Evolutionary conservation across 2,113 vertebrate genomes (phyloP), one percentile per base, ranked within the genome.

Genomic region (Calypte anna): DNA sequence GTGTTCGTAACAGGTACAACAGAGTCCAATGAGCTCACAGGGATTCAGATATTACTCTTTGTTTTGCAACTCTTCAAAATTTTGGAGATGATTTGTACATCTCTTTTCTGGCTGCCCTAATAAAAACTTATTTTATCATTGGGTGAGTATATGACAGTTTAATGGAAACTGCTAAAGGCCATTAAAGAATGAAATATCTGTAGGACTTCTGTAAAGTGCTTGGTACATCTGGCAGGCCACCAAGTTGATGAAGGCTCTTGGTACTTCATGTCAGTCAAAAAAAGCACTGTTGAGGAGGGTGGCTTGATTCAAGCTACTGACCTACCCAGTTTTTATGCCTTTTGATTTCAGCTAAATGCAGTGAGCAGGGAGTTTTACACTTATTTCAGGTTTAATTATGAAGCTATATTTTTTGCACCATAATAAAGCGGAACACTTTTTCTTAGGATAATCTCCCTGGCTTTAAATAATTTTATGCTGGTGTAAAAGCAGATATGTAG

Each of bases 371-470:
- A 90, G 21, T 64, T 93, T 83, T 93, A 86, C 5, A 4, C 43
- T 93, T 81, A 73, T 90, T 96, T 95, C 59, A 61, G 53, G 14
- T 95, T 95, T 94, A 86, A 95, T 86, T 93, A 78, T 54, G 27
- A 88, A 93, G n/a, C 48, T 53, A 61, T 81, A 38, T 2, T 78
- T 91, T 91, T 91, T 78, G 61, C 81, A 85, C 57, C 23, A 14
- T 72, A 78, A 83, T 72, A 59, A 72, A 83, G 22, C 24, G 6
- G 40, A 87, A 61, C 7, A 31, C 3, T 23, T 90, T 82, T 91
- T 30, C 75, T 74, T 67, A 43, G 48, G 57, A 86, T 91, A 77
- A 63, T 73, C 23, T 66, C 51, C 82, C 57, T 55, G 43, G 7
- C 43, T 87, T 85, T 91, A 85, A 82, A 77, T 80, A 43, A 84